Conservation (phyloP, 2,888 invertebrate genomes). For the Monochamus alternatus region DNA sequence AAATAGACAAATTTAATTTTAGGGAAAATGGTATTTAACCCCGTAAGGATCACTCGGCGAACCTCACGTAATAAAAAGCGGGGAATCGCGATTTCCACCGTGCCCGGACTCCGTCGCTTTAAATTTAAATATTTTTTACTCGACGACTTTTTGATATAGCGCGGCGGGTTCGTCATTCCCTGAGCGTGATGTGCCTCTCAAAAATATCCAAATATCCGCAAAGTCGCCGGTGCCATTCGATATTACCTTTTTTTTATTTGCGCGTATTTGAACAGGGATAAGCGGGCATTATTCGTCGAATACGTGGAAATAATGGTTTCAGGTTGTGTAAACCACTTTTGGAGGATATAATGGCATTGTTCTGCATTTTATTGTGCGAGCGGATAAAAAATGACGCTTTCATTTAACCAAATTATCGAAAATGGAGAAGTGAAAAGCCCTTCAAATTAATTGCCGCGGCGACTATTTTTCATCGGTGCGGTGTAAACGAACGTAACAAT, state of each 20-base stretch:
- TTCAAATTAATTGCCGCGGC: constrained; percentile 29
- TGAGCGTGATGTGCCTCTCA: constrained; percentile 31
- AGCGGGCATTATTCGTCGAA: constrained; percentile 23
- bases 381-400: constrained; percentile 37
- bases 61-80: constrained; percentile 26
- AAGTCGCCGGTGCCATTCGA: constrained; percentile 10
- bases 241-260: constrained; percentile 19
- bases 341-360: constrained; percentile 37
- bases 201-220: constrained; percentile 15
- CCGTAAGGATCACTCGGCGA: constrained; percentile 24
- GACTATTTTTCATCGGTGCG: constrained; percentile 20
- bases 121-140: constrained; percentile 38
- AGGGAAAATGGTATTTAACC: constrained; percentile 36
- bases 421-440: constrained; percentile 30
- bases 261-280: constrained; percentile 24
- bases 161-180: constrained; percentile 5
- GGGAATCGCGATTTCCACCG: constrained; percentile 29
- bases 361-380: constrained; percentile 42
- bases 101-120: constrained; percentile 27
- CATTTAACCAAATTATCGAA: constrained; percentile 36
- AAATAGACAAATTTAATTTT: constrained; percentile 40
- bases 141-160: constrained; percentile 35
- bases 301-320: constrained; percentile 32
- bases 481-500: constrained; percentile 21
- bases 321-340: constrained; percentile 26